A percentile compares a stretch with the other conserved stretches of the same genome.
phyloP scores from a whole-genome alignment of 2,888 invertebrate genomes.

The Drosophila basisetae region DNA sequence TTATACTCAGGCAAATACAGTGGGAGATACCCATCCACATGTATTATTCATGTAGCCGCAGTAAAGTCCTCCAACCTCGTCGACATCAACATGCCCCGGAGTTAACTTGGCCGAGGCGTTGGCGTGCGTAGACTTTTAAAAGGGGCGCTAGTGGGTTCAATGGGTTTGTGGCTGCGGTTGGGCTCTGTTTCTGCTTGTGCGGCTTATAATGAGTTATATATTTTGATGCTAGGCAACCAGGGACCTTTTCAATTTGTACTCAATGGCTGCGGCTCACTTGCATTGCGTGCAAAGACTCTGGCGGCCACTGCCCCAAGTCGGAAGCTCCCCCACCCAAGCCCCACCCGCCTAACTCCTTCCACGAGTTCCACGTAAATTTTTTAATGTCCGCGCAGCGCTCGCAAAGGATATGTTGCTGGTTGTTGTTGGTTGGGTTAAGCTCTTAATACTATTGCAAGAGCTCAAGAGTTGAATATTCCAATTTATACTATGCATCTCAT shows the following conservation, averaged over 20 bases:
- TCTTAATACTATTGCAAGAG: conserved; percentile 22
- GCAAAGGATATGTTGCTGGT: conserved; percentile 20
- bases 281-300: conserved; percentile 48
- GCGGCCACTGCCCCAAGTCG: conserved; percentile 9
- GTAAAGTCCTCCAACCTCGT: conserved; percentile 60
- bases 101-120: conserved; percentile 70
- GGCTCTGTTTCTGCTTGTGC: conserved; percentile 18
- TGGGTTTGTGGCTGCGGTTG: conserved; percentile 10
- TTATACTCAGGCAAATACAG: background rate
- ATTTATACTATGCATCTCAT: conserved; percentile 33
- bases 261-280: conserved; percentile 56
- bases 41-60: conserved; percentile 77
- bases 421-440: conserved; percentile 1
- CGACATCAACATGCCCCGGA: conserved; percentile 64
- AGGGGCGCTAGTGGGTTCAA: conserved; percentile 29
- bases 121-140: conserved; percentile 79
- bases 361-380: background rate
- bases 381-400: conserved; percentile 17
- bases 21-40: conserved; percentile 40
- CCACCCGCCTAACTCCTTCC: background rate
- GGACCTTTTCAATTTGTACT: conserved; percentile 59
- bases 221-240: conserved; percentile 56
- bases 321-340: no score
- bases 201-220: conserved; percentile 62
- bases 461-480: conserved; percentile 30